Conservation (phyloP, 2,888 invertebrate genomes). For the Tenodera sinensis region DNA sequence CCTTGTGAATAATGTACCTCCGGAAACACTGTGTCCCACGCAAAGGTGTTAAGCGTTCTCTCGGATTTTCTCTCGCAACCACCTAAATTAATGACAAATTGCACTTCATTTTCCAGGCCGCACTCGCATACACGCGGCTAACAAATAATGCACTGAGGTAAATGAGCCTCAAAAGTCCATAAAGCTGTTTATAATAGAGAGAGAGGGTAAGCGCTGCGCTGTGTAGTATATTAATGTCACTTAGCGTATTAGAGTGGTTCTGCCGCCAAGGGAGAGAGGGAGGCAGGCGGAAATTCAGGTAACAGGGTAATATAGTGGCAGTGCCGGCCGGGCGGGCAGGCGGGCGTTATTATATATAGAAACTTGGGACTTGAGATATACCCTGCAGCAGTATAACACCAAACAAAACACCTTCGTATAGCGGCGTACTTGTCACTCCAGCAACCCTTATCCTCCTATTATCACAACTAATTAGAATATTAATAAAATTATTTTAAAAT, state of each 20-base stretch:
- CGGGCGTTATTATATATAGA: not conserved
- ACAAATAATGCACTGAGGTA: slow-evolving; percentile 15
- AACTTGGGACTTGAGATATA: not conserved
- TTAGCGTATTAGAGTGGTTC: slow-evolving; percentile 7
- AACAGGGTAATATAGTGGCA: slow-evolving; percentile 1
- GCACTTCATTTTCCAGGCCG: slow-evolving; percentile 9
- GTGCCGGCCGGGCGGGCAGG: not conserved
- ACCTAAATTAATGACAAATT: slow-evolving; percentile 15
- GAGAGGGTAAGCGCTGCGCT: not conserved
- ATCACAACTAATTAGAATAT: too few species aligned
- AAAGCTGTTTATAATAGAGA: slow-evolving; percentile 16
- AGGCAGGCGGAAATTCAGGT: slow-evolving; percentile 1
- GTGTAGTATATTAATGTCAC: slow-evolving; percentile 12
- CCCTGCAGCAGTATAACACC: too few species aligned
- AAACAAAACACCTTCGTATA: not conserved
- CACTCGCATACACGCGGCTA: not conserved
- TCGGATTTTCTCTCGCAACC: not conserved
- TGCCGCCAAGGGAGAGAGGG: not conserved
- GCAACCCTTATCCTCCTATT: too few species aligned
- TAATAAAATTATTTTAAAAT: too few species aligned
- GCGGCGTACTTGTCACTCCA: not conserved
- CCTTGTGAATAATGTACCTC: not conserved
- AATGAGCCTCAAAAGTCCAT: slow-evolving; percentile 20
- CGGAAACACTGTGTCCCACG: not conserved
- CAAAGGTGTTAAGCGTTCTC: slow-evolving; percentile 4